These are phyloP conservation scores for Plemyria rubiginata DNA, from an alignment of 2,888 invertebrate species.

Conservation along the genomic window DNA sequence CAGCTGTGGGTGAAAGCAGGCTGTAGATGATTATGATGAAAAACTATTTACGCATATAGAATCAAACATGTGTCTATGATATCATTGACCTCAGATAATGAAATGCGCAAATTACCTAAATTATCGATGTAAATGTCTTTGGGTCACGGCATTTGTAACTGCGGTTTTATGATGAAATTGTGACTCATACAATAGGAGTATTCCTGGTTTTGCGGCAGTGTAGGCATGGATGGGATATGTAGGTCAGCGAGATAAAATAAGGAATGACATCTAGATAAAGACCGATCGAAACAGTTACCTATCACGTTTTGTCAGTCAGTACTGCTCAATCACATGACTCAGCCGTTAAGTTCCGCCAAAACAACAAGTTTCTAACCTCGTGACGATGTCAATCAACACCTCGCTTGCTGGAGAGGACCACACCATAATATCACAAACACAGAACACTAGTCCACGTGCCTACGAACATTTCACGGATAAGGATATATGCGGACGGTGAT, in stretches of 20 bases:
- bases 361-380: slow-evolving; percentile 65
- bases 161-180: slow-evolving; percentile 8
- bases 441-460: slow-evolving; percentile 76
- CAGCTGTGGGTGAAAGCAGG: too few species aligned
- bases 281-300: slow-evolving; percentile 8
- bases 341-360: slow-evolving; percentile 36
- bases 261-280: slow-evolving; percentile 3
- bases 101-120: slow-evolving; percentile 19
- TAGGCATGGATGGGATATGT: slow-evolving; percentile 12
- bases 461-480: slow-evolving; percentile 79
- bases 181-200: slow-evolving; percentile 7
- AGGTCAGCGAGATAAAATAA: slow-evolving; percentile 11
- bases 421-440: slow-evolving; percentile 80
- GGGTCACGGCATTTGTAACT: slow-evolving; percentile 2
- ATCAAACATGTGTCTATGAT: slow-evolving; percentile 19
- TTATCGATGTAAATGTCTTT: slow-evolving; percentile 2
- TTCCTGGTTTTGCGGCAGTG: slow-evolving; percentile 7
- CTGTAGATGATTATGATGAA: neutral
- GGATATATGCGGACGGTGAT: slow-evolving; percentile 79
- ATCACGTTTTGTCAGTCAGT: slow-evolving; percentile 28
- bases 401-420: slow-evolving; percentile 81
- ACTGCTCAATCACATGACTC: slow-evolving; percentile 50
- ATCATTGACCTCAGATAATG: slow-evolving; percentile 41
- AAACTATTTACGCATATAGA: slow-evolving; percentile 3
- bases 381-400: slow-evolving; percentile 79